Evolutionary conservation across 1,140 invertebrate genomes (phyloP).

Genomic region (Hermetia illucens): DNA sequence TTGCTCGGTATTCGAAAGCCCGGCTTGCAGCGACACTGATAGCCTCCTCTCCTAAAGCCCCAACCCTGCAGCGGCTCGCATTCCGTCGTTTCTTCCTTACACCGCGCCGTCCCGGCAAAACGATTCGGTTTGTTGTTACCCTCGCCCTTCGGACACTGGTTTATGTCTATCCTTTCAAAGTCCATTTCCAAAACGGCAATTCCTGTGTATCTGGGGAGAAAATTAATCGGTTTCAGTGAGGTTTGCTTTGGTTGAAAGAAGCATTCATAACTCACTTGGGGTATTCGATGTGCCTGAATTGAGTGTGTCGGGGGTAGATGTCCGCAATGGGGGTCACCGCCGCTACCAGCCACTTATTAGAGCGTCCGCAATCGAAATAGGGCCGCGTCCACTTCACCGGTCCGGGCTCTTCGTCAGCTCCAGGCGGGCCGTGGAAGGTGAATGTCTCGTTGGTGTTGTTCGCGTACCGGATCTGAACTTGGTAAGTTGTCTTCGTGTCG

Average conservation of each 20-base stretch:
- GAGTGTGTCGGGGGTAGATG: conserved; percentile 87
- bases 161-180: conserved; percentile 94
- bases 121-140: conserved; percentile 81
- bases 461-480: conserved; percentile 81
- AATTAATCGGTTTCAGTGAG: background rate
- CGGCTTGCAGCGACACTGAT: conserved; percentile 87
- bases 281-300: conserved; percentile 89
- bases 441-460: conserved; percentile 93
- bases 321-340: conserved; percentile 90
- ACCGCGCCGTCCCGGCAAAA: conserved; percentile 81
- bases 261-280: conserved; percentile 58
- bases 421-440: conserved; percentile 86
- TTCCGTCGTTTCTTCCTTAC: conserved; percentile 88
- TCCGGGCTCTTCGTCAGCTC: conserved; percentile 73
- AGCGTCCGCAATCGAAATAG: conserved; percentile 92
- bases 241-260: conserved; percentile 3
- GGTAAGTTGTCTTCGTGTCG: conserved; percentile 87
- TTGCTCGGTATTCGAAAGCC: conserved; percentile 75
- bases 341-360: conserved; percentile 90
- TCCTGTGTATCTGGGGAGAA: conserved; percentile 67
- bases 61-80: conserved; percentile 94
- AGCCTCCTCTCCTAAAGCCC: conserved; percentile 89
- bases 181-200: conserved; percentile 90
- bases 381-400: conserved; percentile 88
- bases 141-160: conserved; percentile 81